These are phyloP conservation scores for Lithophane semibrunnea DNA, from an alignment of 2,888 invertebrate genomes.

Conservation along the genomic window DNA sequence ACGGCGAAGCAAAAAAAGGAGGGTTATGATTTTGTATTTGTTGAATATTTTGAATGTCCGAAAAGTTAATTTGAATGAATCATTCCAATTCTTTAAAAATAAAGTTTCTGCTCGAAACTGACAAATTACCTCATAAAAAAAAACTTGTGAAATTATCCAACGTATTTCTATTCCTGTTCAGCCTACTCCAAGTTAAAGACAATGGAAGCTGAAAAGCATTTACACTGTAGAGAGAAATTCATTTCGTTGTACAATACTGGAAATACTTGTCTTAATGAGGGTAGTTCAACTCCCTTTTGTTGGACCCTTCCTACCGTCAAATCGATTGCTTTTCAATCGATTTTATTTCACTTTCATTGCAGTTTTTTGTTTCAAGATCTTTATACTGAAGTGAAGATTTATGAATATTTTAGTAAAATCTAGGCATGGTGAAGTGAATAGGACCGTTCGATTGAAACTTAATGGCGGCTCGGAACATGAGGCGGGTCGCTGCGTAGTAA, in stretches of 20 bases:
- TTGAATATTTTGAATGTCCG: not conserved
- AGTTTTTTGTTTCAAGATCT: slow-evolving; percentile 24
- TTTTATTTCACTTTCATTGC: slow-evolving; percentile 49
- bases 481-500: too few relatives aligned
- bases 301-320: slow-evolving; percentile 48
- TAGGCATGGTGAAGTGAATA: too few relatives aligned
- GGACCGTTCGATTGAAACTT: too few relatives aligned
- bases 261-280: slow-evolving; percentile 71
- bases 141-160: not conserved
- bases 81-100: too few relatives aligned
- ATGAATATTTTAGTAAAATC: too few relatives aligned
- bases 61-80: not conserved
- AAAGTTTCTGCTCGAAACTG: not conserved
- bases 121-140: not conserved
- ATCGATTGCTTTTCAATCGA: slow-evolving; percentile 63
- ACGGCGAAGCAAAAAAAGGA: too few relatives aligned
- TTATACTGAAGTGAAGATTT: not conserved
- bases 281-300: slow-evolving; percentile 64
- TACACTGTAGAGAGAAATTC: slow-evolving; percentile 71
- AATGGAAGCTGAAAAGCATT: slow-evolving; percentile 70
- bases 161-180: slow-evolving; percentile 23
- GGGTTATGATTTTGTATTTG: too few relatives aligned
- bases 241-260: slow-evolving; percentile 71
- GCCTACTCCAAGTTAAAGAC: slow-evolving; percentile 66
- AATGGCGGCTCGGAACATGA: too few relatives aligned